A percentile compares a stretch with the other conserved stretches of the same genome.
Conservation (phyloP, 2,797 vertebrate genomes). For the Macroramphosus scolopax region DNA sequence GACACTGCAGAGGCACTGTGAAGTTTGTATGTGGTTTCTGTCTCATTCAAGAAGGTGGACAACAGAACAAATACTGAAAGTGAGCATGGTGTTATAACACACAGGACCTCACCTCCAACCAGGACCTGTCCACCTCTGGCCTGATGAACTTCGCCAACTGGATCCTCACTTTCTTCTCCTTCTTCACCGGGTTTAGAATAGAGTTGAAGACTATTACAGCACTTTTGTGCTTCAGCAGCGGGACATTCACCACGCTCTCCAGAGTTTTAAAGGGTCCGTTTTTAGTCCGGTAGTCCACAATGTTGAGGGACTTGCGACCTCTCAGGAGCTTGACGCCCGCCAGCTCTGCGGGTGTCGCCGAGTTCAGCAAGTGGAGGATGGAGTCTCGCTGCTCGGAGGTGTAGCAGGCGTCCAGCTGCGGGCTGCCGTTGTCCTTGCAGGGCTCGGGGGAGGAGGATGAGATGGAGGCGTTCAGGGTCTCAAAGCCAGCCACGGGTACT, state of each 20-base stretch:
- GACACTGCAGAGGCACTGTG: too few relatives aligned
- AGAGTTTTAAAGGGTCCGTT: constrained; percentile 76
- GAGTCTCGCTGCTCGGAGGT: constrained; percentile 72
- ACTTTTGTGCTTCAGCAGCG: constrained; percentile 79
- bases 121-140: constrained; percentile 74
- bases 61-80: not conserved
- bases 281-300: constrained; percentile 73
- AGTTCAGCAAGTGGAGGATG: constrained; percentile 79
- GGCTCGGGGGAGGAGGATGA: constrained; percentile 10
- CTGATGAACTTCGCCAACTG: constrained; percentile 76
- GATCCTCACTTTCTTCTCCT: constrained; percentile 63
- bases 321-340: constrained; percentile 65
- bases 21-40: too few relatives aligned
- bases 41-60: too few relatives aligned
- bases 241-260: constrained; percentile 73
- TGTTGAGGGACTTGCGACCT: constrained; percentile 72
- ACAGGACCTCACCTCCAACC: constrained; percentile 76
- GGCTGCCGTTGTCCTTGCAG: constrained; percentile 30
- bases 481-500: constrained; percentile 50
- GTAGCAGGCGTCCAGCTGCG: constrained; percentile 74
- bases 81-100: too few relatives aligned
- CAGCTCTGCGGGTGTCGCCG: constrained; percentile 70
- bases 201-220: constrained; percentile 72
- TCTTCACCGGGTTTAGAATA: constrained; percentile 72
- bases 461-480: constrained; percentile 35